Evolutionary conservation across 2,797 vertebrate species (phyloP), one percentile per base, ranked within the genome.

Genomic region (Centroberyx gerrardi): DNA sequence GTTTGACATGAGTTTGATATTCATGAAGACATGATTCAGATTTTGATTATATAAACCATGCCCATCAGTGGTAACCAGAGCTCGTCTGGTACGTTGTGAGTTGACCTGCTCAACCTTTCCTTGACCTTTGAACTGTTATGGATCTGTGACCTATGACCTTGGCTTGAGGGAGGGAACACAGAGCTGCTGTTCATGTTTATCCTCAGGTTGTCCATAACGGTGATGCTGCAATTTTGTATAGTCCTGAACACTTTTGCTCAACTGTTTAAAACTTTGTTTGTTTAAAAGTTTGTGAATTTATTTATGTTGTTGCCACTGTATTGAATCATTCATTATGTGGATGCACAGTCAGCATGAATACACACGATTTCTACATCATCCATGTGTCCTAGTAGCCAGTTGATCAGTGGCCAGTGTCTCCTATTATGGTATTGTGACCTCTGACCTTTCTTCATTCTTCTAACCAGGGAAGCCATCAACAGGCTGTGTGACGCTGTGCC

Each of bases 401-500:
- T 86, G 51, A 40, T 64, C n/a, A 67, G 28, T 56, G 27, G 8
- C 29, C 22, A 74, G 42, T 54, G 9, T 62, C 15, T 38, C 42
- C 3, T 33, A 38, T 54, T 54, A 15, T 36, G 18, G 10, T 63
- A 33, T 10, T 42, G 1, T 84, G 33, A 88, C 62, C 68, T 65
- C 44, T 79, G 77, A 53, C 51, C 51, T 78, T 49, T 85, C 40
- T 69, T 76, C 38, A 10, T 76, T 82, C 62, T 55, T 58, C 14
- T 70, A 12, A 84, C 52, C 90, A 99, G 98, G 91, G 98, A 99
- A 84, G 97, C 98, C 91, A 99, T 99, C 94, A 99, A 98, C 91
- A 95, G 97, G 62, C 94, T 99, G 1, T 98, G 98, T 1, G 98
- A 99, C 76, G 95, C 95, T 0, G 98, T 99, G 67, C 98, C 98